Conservation (phyloP, 2,113 vertebrate species). For the Scortum barcoo region DNA sequence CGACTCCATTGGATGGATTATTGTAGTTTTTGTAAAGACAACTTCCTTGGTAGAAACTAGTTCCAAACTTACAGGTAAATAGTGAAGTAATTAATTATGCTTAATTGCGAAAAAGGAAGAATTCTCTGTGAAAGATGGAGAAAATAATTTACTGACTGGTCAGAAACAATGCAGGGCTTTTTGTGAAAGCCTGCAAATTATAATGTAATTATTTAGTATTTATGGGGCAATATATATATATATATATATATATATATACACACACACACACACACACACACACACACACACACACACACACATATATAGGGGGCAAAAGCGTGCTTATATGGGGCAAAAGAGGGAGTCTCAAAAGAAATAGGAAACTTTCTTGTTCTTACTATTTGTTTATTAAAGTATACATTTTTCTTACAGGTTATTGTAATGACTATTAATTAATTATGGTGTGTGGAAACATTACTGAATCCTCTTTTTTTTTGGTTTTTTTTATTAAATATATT, state of each 20-base stretch:
- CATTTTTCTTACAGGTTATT: background rate
- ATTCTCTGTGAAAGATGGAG: background rate
- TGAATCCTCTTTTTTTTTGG: background rate
- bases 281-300: too few relatives aligned
- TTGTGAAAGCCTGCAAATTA: background rate
- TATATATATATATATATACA: too few relatives aligned
- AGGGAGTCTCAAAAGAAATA: background rate
- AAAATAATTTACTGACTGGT: background rate
- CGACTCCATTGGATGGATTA: background rate
- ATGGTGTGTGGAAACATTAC: background rate
- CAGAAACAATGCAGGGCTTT: background rate
- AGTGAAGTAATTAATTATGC: background rate
- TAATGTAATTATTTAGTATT: slow-evolving; percentile 4
- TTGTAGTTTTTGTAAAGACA: background rate
- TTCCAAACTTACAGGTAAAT: background rate
- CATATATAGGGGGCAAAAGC: background rate
- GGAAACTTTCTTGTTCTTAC: background rate
- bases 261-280: too few relatives aligned
- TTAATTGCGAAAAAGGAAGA: background rate
- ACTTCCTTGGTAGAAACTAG: background rate
- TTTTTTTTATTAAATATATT: background rate
- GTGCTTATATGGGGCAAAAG: background rate
- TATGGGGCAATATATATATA: slow-evolving; percentile 2
- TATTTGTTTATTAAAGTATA: background rate
- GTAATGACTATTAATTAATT: background rate